Percentiles rank a stretch among this genome's conserved stretches.
Conservation (phyloP, 2,113 vertebrate species). For the Polypterus senegalus region DNA sequence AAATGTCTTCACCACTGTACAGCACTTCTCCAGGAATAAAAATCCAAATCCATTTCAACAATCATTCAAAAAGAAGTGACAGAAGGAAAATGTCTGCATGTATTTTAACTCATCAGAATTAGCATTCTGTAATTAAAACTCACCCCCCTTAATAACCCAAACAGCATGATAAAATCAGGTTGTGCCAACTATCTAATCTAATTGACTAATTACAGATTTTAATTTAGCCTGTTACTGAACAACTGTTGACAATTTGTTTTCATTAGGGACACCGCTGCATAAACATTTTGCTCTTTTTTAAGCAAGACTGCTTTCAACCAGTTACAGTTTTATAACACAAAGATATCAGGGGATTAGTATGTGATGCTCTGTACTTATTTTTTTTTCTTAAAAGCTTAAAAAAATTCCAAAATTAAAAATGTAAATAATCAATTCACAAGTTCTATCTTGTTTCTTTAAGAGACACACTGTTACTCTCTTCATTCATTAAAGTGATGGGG, state of each 20-base stretch:
- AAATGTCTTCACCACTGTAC: conserved; percentile 12
- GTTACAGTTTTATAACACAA: too few relatives aligned
- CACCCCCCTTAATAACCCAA: conserved; percentile 78
- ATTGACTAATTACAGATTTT: conserved; percentile 83
- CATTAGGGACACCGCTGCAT: conserved; percentile 71
- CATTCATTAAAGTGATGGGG: too few relatives aligned
- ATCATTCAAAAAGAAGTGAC: conserved; percentile 3
- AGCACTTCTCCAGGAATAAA: conserved; percentile 15
- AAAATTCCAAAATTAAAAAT: too few relatives aligned
- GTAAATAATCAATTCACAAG: too few relatives aligned
- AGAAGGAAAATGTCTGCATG: conserved; percentile 52
- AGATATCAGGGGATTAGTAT: too few relatives aligned
- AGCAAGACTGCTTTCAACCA: conserved; percentile 19
- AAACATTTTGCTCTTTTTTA: conserved; percentile 66
- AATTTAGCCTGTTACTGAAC: conserved; percentile 76
- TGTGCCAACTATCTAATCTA: conserved; percentile 79
- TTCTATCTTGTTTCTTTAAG: too few relatives aligned
- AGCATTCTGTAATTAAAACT: conserved; percentile 80
- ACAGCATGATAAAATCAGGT: conserved; percentile 74
- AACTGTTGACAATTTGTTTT: conserved; percentile 78
- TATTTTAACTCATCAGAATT: conserved; percentile 72
- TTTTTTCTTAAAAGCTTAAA: too few relatives aligned
- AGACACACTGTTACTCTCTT: too few relatives aligned
- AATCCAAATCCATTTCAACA: too few relatives aligned
- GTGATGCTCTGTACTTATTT: too few relatives aligned